phyloP scores from a whole-genome alignment of 2,888 invertebrate species.

The Brenthis ino region DNA sequence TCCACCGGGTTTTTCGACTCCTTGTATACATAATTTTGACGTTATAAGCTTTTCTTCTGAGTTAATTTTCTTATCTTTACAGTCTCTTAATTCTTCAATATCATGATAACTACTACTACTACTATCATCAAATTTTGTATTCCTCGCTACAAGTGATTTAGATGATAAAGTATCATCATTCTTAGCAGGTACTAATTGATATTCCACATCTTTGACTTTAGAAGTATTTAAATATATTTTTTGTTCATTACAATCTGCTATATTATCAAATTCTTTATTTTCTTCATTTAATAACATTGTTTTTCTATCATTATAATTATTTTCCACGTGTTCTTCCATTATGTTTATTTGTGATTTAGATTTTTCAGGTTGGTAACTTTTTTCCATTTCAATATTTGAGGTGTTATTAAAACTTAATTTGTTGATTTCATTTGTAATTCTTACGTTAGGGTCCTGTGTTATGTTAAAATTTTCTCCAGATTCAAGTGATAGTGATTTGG shows the following conservation, averaged over 20 bases:
- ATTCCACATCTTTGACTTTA: background rate
- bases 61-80: conserved; percentile 31
- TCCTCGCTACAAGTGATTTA: background rate
- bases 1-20: conserved; percentile 71
- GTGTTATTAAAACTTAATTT: no score
- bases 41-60: conserved; percentile 40
- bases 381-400: no score
- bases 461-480: background rate
- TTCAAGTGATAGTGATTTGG: background rate
- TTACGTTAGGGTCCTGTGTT: background rate
- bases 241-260: background rate
- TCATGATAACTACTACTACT: background rate
- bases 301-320: background rate
- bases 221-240: conserved; percentile 7
- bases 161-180: background rate
- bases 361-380: background rate
- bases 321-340: conserved; percentile 1
- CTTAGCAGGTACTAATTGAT: background rate
- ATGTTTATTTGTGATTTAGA: background rate
- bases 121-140: background rate
- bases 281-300: background rate
- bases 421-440: background rate
- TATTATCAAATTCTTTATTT: background rate
- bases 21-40: conserved; percentile 62
- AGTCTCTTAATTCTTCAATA: background rate